phyloP scores from a whole-genome alignment of 1,140 invertebrate species.

The Drosophila ohnishii region DNA sequence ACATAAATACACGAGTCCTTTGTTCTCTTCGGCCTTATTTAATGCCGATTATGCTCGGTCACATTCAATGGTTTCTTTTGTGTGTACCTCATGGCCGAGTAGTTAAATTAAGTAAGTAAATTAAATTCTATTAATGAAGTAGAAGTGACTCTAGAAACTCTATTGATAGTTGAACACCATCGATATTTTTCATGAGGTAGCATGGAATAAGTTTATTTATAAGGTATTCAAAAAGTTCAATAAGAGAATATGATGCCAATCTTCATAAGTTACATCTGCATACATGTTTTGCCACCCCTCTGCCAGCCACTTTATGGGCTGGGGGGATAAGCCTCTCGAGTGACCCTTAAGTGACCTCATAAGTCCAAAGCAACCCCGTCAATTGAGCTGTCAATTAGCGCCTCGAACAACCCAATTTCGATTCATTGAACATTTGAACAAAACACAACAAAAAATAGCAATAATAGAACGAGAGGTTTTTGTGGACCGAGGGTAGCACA shows the following conservation, averaged over 20 bases:
- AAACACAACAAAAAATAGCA: slow-evolving; percentile 20
- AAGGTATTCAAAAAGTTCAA: too few species aligned
- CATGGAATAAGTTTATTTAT: too few species aligned
- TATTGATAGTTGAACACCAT: neutral
- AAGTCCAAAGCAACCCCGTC: slow-evolving; percentile 29
- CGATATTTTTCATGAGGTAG: neutral
- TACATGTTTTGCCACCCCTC: neutral
- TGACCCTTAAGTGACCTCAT: slow-evolving; percentile 49
- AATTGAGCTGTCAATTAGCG: slow-evolving; percentile 56
- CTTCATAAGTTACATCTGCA: neutral
- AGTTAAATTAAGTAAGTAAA: neutral
- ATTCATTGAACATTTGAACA: slow-evolving; percentile 30
- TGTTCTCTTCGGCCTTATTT: slow-evolving; percentile 8
- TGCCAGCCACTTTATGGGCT: neutral
- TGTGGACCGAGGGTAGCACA: slow-evolving; percentile 7
- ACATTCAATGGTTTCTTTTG: slow-evolving; percentile 8
- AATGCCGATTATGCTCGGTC: neutral
- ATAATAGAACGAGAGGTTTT: slow-evolving; percentile 39
- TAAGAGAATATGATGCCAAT: neutral
- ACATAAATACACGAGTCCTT: neutral
- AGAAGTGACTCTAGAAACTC: too few species aligned
- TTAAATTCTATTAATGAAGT: too few species aligned
- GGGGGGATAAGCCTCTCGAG: slow-evolving; percentile 38
- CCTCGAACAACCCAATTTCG: slow-evolving; percentile 32
- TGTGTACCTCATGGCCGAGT: neutral